Conservation (phyloP, 2,888 invertebrate species). For the Gonocerus acuteangulatus region DNA sequence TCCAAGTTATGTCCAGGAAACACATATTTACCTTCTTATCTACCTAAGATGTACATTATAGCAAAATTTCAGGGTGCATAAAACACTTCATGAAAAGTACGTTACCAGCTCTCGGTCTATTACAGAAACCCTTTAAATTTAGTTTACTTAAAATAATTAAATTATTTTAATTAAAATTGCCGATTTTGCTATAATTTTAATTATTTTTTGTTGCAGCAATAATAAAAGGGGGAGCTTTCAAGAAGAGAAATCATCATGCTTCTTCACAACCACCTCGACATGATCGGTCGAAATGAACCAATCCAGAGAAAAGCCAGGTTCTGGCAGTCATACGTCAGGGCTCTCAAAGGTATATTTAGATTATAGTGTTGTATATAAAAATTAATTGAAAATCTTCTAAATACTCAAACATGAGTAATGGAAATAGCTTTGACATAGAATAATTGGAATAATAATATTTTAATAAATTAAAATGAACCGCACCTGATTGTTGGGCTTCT, state of each 20-base stretch:
- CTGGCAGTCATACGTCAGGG: constrained; percentile 88
- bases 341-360: constrained; percentile 72
- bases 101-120: too few species aligned
- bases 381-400: background rate
- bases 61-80: too few species aligned
- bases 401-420: background rate
- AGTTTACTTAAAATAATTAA: too few species aligned
- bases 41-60: too few species aligned
- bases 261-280: constrained; percentile 87
- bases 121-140: too few species aligned
- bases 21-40: too few species aligned
- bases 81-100: too few species aligned
- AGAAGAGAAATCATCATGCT: constrained; percentile 64
- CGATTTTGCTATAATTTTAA: too few species aligned
- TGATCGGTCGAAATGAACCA: constrained; percentile 87
- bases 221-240: constrained; percentile 46
- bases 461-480: too few species aligned
- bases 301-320: constrained; percentile 88
- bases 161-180: too few species aligned
- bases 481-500: too few species aligned
- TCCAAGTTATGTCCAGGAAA: too few species aligned
- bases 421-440: background rate
- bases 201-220: constrained; percentile 46
- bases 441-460: background rate
- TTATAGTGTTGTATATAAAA: background rate